phyloP scores from a whole-genome alignment of 2,797 vertebrate species.

The Leptoclinus maculatus region DNA sequence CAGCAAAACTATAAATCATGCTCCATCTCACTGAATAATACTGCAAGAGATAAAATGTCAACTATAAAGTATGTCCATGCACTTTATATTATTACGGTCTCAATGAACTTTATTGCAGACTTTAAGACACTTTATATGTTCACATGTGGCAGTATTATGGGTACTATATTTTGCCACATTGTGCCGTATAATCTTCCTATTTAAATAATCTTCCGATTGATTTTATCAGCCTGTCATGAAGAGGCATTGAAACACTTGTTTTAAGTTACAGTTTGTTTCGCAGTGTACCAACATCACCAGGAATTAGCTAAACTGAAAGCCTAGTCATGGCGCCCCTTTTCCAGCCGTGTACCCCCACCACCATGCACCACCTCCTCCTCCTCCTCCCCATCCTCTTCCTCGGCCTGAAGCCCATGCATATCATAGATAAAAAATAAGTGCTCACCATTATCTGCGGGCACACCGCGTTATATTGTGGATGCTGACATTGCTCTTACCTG shows the following conservation, averaged over 20 bases:
- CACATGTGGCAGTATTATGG: neutral
- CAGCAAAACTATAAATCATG: neutral
- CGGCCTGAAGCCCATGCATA: constrained; percentile 62
- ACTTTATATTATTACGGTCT: constrained; percentile 3
- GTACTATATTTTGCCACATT: neutral
- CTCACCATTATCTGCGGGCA: constrained; percentile 76
- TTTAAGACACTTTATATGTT: constrained; percentile 6
- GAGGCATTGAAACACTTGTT: neutral
- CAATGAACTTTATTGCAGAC: neutral
- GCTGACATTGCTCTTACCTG: constrained; percentile 86
- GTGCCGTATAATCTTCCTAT: neutral
- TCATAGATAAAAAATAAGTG: constrained; percentile 79
- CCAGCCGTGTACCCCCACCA: neutral
- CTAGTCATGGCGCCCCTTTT: neutral
- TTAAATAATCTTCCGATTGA: constrained; percentile 12
- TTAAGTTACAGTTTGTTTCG: constrained; percentile 20
- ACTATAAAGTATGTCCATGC: neutral
- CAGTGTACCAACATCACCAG: neutral
- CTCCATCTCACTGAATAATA: neutral
- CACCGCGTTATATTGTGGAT: constrained; percentile 81
- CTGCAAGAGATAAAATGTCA: constrained; percentile 1
- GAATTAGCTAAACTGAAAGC: constrained; percentile 40
- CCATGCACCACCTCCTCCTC: neutral
- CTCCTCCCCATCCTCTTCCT: constrained; percentile 17
- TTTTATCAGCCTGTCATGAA: neutral